Evolutionary conservation across 2,888 invertebrate genomes (phyloP).

Genomic region (Julus scandinavius): DNA sequence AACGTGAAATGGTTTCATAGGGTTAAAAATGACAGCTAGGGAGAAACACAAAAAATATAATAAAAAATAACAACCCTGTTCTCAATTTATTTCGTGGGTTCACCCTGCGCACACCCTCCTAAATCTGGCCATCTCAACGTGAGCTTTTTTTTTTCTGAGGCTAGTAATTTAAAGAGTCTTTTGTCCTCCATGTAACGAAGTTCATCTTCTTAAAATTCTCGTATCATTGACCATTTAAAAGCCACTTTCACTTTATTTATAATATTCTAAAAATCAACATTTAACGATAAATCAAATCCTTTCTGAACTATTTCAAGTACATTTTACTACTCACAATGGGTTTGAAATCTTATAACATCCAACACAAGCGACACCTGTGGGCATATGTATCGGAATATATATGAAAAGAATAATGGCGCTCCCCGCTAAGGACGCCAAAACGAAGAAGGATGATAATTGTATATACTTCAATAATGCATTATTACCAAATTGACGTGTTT

Average conservation of each 20-base stretch:
- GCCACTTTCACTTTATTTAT: background rate
- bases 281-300: background rate
- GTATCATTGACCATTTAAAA: background rate
- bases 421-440: no score
- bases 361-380: background rate
- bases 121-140: slow-evolving; percentile 4
- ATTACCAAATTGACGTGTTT: no score
- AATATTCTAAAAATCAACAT: background rate
- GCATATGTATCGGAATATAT: background rate
- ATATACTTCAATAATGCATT: no score
- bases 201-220: slow-evolving; percentile 1
- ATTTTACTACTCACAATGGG: no score
- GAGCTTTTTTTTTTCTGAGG: background rate
- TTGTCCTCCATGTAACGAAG: slow-evolving; percentile 27
- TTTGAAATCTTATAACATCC: background rate
- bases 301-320: no score
- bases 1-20: slow-evolving; percentile 40
- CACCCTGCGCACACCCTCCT: background rate
- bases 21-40: slow-evolving; percentile 43
- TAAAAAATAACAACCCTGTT: slow-evolving; percentile 46
- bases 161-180: background rate
- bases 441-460: no score
- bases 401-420: no score
- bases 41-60: slow-evolving; percentile 11
- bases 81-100: slow-evolving; percentile 35